Conservation (phyloP, 2,113 vertebrate species). For the Heterochromis multidens region DNA sequence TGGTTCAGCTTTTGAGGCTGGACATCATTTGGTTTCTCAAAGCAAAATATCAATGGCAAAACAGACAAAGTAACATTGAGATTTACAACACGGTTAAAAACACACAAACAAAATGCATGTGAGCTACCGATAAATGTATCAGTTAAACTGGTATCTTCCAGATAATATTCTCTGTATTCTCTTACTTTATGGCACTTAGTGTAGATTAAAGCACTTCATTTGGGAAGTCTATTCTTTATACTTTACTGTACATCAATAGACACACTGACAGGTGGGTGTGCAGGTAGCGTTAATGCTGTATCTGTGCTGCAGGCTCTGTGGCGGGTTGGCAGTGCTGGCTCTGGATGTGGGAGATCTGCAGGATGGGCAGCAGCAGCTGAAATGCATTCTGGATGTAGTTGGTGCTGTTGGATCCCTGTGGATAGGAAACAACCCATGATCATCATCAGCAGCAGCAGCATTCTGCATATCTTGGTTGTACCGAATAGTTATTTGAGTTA, state of each 20-base stretch:
- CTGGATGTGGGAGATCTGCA: constrained; percentile 90
- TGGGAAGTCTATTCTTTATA: constrained; percentile 14
- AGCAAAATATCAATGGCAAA: neutral
- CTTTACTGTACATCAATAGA: constrained; percentile 55
- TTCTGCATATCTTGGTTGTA: too few relatives aligned
- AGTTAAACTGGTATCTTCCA: neutral
- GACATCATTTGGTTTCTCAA: constrained; percentile 1
- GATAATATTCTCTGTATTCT: neutral
- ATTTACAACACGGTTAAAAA: neutral
- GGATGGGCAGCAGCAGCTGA: constrained; percentile 89
- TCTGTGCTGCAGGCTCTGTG: constrained; percentile 41
- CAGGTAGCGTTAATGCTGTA: constrained; percentile 44
- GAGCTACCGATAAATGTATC: neutral
- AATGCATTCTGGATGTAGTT: constrained; percentile 91
- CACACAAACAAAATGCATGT: neutral
- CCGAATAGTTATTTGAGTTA: too few relatives aligned
- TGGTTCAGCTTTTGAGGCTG: constrained; percentile 11
- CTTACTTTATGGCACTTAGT: constrained; percentile 7
- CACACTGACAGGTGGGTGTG: constrained; percentile 26
- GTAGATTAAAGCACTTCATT: constrained; percentile 18
- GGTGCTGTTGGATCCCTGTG: constrained; percentile 89
- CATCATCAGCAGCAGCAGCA: too few relatives aligned
- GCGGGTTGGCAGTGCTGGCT: constrained; percentile 57
- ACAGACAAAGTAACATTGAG: neutral
- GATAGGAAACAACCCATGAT: constrained; percentile 1